phyloP scores from a whole-genome alignment of 2,113 vertebrate genomes.

The Herpailurus yagouaroundi region DNA sequence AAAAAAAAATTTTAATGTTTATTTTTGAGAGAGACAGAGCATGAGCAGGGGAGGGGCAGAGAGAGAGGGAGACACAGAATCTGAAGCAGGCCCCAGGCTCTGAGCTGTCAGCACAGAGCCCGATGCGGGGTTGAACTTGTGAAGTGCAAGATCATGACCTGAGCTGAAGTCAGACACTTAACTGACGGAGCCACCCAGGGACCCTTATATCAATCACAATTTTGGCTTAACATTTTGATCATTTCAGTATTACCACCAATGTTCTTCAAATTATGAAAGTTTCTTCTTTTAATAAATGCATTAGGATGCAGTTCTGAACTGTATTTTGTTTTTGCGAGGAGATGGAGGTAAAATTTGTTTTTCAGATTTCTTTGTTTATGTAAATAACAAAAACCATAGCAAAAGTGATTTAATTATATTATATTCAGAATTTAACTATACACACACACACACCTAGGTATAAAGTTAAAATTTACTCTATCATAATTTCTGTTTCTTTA shows the following conservation, averaged over 20 bases:
- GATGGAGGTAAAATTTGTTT: not conserved
- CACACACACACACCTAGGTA: not conserved
- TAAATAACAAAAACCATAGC: not conserved
- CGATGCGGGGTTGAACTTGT: no score
- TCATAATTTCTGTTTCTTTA: conserved; percentile 11
- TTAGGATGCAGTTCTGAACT: not conserved
- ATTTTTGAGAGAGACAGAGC: no score
- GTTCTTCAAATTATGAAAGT: not conserved
- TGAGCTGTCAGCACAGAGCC: no score
- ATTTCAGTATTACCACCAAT: not conserved
- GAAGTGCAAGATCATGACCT: no score
- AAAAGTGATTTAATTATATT: not conserved
- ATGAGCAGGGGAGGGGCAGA: no score
- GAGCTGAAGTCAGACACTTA: no score
- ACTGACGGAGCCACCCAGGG: no score
- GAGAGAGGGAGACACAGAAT: no score
- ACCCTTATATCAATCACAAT: not conserved
- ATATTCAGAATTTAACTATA: not conserved
- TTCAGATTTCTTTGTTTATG: not conserved
- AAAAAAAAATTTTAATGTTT: not conserved
- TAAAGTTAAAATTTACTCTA: not conserved
- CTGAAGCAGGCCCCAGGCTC: no score
- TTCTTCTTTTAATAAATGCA: not conserved
- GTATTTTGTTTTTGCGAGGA: not conserved
- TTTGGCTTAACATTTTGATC: conserved; percentile 35